Conservation (phyloP, 2,113 vertebrate species). For the Lagenorhynchus albirostris region DNA sequence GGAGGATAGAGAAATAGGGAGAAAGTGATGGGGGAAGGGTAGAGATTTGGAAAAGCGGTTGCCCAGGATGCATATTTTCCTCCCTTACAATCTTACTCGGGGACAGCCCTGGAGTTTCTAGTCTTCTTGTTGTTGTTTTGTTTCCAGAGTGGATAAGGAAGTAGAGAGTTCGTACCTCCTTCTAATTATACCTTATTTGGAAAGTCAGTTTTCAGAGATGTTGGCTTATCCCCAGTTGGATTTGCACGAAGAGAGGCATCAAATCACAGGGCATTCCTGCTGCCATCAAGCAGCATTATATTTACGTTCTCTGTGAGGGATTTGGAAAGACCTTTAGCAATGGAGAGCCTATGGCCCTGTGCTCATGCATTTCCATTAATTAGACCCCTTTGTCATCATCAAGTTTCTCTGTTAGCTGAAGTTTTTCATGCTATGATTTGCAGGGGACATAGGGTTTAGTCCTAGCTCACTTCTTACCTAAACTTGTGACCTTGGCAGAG, state of each 20-base stretch:
- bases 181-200: background rate
- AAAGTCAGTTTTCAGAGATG: conserved; percentile 31
- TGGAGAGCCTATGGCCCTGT: background rate
- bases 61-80: background rate
- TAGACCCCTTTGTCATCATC: background rate
- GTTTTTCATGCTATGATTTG: background rate
- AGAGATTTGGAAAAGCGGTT: background rate
- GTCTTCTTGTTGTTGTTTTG: background rate
- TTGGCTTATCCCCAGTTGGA: background rate
- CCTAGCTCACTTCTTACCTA: background rate
- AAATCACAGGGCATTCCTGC: background rate
- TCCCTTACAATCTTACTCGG: background rate
- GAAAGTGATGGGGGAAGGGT: background rate
- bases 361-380: conserved; percentile 1
- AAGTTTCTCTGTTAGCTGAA: conserved; percentile 1
- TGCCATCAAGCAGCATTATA: background rate
- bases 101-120: background rate
- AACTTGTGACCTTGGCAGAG: background rate
- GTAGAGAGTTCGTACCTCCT: background rate
- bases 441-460: background rate
- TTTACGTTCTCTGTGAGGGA: background rate
- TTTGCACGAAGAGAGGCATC: background rate
- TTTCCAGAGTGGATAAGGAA: conserved; percentile 6
- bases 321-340: background rate
- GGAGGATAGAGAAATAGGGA: background rate